Evolutionary conservation across 2,113 vertebrate species (phyloP), one percentile per base, ranked within the genome.

Genomic region (Sylvilagus bachmani): DNA sequence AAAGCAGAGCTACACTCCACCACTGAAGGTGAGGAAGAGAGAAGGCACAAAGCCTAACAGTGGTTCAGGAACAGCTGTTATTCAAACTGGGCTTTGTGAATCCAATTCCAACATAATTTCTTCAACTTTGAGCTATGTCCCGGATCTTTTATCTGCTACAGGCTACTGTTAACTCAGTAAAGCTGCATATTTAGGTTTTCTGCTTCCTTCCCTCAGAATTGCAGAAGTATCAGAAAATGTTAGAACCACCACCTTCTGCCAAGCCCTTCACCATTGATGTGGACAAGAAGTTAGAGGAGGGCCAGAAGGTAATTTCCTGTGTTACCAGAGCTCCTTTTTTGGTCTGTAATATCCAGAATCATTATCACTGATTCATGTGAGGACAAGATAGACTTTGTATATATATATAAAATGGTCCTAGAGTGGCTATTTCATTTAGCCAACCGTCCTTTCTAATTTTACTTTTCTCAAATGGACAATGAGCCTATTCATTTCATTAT

Each of bases 201-300:
- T 81, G 17, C 81, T 94, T 95, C 49, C 33, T 89, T 61, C 84
- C 93, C 64, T 75, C 95, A 99, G 99, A 99, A 95, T 71, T 99
- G 84, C 98, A 94, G 19, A 98, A 98, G 91, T 98, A 99, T 96
- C 99, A 98, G 96, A 98, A 98, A 91, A 98, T 99, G 97, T 87
- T 99, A 38, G 98, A 99, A 36, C 97, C 98, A 0, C 98, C 99
- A 31, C 98, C 98, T 86, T 98, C 98, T 7, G 94, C 99, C 22
- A 98, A 97, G 29, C 96, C 97, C 27, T 97, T 99, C 27, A 99
- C 99, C 22, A 90, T 11, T 69, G 98, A 99, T 67, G 99, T 99
- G 53, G 99, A 99, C 92, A 99, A 98, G 89, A 99, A 99, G 92
- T 98, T 99, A 93, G 98, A 99, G 53, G 99, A 99, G 10, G 99